These are phyloP conservation scores for Clarias macrocephalus DNA, from an alignment of 2,113 vertebrate species.

Conservation along the genomic window DNA sequence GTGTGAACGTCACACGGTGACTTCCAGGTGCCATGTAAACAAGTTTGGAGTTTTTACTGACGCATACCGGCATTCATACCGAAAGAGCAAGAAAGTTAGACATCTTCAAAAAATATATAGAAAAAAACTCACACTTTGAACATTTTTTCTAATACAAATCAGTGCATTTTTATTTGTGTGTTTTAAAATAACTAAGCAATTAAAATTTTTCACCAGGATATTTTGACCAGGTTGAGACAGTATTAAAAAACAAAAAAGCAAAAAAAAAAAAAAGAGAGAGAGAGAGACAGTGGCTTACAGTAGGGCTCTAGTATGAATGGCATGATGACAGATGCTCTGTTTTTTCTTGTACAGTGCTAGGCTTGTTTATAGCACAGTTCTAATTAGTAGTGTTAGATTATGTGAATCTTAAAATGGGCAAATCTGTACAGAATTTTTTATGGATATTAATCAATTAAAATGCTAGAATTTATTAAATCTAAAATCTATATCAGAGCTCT, in stretches of 20 bases:
- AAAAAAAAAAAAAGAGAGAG: too few relatives aligned
- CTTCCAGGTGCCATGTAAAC: background rate
- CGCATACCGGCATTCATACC: background rate
- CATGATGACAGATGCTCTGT: background rate
- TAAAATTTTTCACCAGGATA: background rate
- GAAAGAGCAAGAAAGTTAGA: background rate
- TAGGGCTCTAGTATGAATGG: background rate
- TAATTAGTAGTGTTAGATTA: background rate
- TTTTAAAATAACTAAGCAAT: background rate
- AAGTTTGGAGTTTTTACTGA: background rate
- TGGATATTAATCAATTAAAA: background rate
- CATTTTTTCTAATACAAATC: background rate
- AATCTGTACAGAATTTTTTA: background rate
- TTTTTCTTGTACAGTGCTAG: background rate
- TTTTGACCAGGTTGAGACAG: background rate
- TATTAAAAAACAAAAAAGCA: too few relatives aligned
- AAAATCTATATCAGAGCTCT: background rate
- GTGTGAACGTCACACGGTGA: too few relatives aligned
- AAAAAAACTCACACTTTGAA: background rate
- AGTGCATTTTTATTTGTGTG: background rate
- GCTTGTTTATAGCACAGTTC: background rate
- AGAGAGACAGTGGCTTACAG: background rate
- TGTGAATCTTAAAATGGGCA: background rate
- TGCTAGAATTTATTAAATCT: background rate
- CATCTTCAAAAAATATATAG: background rate